Percentiles rank a stretch among this genome's conserved stretches.
phyloP scores from a whole-genome alignment of 1,140 invertebrate genomes.

The Bombus superbus region DNA sequence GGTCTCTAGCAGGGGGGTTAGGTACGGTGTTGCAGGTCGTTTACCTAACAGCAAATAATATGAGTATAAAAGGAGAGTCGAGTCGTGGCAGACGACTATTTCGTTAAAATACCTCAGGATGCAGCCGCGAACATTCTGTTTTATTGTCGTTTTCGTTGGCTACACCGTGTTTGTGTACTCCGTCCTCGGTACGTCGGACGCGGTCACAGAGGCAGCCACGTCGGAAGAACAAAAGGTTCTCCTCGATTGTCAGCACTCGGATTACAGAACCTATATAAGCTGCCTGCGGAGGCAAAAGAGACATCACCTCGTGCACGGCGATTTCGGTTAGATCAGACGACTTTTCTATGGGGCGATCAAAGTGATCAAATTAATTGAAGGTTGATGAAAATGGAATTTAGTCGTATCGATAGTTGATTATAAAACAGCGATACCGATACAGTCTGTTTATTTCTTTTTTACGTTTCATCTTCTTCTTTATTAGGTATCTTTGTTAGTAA shows the following conservation, averaged over 20 bases:
- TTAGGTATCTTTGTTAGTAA: too few relatives aligned
- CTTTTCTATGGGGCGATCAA: background rate
- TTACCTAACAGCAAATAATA: constrained; percentile 54
- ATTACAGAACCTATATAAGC: constrained; percentile 78
- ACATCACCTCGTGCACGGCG: constrained; percentile 57
- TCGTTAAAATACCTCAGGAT: constrained; percentile 48
- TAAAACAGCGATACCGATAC: too few relatives aligned
- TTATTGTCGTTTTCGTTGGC: constrained; percentile 32
- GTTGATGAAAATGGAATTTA: background rate
- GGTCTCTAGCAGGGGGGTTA: constrained; percentile 27
- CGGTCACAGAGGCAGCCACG: constrained; percentile 1
- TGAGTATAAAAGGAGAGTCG: constrained; percentile 62
- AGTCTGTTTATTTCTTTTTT: too few relatives aligned
- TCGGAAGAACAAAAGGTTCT: constrained; percentile 47
- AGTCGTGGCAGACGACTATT: constrained; percentile 44
- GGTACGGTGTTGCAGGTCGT: constrained; percentile 40
- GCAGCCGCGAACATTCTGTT: constrained; percentile 15
- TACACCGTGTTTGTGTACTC: constrained; percentile 1
- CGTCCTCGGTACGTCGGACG: background rate
- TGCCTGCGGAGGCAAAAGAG: constrained; percentile 78
- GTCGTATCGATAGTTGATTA: background rate
- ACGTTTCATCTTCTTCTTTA: too few relatives aligned
- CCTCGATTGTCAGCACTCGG: constrained; percentile 72
- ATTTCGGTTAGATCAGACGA: constrained; percentile 52
- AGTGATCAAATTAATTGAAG: background rate